A percentile compares a stretch with the other conserved stretches of the same genome.
Conservation (phyloP, 2,113 vertebrate species). For the Hypanus sabinus region DNA sequence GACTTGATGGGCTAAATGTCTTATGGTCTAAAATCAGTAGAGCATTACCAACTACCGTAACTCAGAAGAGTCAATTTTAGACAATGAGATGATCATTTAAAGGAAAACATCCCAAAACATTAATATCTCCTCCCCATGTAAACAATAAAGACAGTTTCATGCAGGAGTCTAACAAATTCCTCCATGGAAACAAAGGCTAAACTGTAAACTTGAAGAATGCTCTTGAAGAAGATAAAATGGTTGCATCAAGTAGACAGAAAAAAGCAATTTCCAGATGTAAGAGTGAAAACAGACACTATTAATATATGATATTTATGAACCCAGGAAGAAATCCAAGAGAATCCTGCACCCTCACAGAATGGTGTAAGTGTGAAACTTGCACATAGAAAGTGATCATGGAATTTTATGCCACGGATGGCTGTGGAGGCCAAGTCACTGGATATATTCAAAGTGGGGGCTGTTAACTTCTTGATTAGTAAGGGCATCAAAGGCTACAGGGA, state of each 20-base stretch:
- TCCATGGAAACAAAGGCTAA: not conserved
- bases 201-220: not conserved
- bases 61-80: not conserved
- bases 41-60: not conserved
- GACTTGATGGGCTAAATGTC: too few species aligned
- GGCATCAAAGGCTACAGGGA: too few species aligned
- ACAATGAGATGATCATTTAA: too few species aligned
- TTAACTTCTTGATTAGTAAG: too few species aligned
- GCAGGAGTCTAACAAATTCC: not conserved
- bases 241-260: not conserved
- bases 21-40: not conserved
- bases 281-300: not conserved
- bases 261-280: not conserved
- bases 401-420: too few species aligned
- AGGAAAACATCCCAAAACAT: not conserved
- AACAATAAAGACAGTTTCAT: not conserved
- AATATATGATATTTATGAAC: not conserved
- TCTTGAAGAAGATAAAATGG: not conserved
- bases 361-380: not conserved
- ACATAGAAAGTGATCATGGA: too few species aligned
- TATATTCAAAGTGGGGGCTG: too few species aligned
- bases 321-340: not conserved
- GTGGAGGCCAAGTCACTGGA: too few species aligned
- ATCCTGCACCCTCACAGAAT: not conserved
- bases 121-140: not conserved